These are phyloP conservation scores for Tadarida brasiliensis DNA, from an alignment of 2,797 vertebrate species.

Conservation along the genomic window DNA sequence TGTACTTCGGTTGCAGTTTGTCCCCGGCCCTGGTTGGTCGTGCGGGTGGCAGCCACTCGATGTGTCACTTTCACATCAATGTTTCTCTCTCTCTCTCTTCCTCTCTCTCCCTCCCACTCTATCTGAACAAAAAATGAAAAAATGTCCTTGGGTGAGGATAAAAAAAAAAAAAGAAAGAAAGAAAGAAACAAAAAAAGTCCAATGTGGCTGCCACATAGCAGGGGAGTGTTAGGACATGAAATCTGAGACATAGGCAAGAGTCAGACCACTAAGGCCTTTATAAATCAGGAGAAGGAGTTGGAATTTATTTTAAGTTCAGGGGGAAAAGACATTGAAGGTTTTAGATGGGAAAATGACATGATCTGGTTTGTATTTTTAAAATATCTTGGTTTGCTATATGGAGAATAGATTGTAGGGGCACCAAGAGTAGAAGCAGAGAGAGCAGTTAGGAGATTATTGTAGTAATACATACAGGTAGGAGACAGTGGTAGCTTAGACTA, in stretches of 20 bases:
- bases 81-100: too few relatives aligned
- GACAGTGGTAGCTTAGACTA: background rate
- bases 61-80: too few relatives aligned
- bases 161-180: too few relatives aligned
- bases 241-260: background rate
- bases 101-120: too few relatives aligned
- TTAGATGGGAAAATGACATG: background rate
- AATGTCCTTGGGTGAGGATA: too few relatives aligned
- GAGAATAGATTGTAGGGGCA: background rate
- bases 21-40: too few relatives aligned
- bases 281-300: slow-evolving; percentile 16
- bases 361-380: slow-evolving; percentile 40
- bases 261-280: background rate
- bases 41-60: too few relatives aligned
- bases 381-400: background rate
- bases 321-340: background rate
- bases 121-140: too few relatives aligned
- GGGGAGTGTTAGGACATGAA: background rate
- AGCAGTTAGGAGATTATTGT: background rate
- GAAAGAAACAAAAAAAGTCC: background rate
- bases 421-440: background rate
- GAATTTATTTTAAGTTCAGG: slow-evolving; percentile 17
- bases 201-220: background rate
- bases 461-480: background rate
- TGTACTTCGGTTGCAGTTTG: too few relatives aligned